Base-by-base conservation (phyloP, 1,140 invertebrate species). In the Aradophagus sp. region DNA sequence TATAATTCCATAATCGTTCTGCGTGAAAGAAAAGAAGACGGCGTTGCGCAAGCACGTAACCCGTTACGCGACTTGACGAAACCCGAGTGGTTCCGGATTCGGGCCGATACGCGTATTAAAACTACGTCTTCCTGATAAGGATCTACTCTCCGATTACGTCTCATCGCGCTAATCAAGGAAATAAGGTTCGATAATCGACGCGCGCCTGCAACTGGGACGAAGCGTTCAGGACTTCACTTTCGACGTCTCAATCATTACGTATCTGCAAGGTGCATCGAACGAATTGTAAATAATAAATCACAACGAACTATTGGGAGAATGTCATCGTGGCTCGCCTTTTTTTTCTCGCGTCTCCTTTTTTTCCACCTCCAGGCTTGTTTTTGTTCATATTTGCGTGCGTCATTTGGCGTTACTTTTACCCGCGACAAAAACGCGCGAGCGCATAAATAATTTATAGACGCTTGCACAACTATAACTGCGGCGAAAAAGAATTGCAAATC, bases 231-330 rank as follows among this genome's bases (percentile, higher is more conserved):
- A 45, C 45, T 36, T 53, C 59, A 53, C 47, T 63, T 53, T 63
- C 32, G 19, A 45, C 39, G 16, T 19, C 26, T 10, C 17, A 20
- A 27, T 42, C 34, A 19, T 16, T 1, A 7, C 10, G 23, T 36
- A 61, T 61, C 44, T 32, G 12, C 27, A 12, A 47, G 19, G 36
- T 34, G 45, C 38, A 44, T 44, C 39, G 39, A 14, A 45, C 59
- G 32, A 63, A 45, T 53, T 63, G 20, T 16, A 36, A 65, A 48
- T 42, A 31, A 65, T 55, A 66, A 66, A 56, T 66, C 52, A 66
- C 14, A 10, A 23, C 27, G 1, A 38, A n/a, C 10, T n/a, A 23
- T 32, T 26, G 15, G 20, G 47, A 45, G 8, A 4, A 38, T 6
- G 35, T 47, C 55, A 12, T 38, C 27, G 26, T 47, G 11, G 14